These are phyloP conservation scores for Macrocentrus cingulum DNA, from an alignment of 1,140 invertebrate species.

Conservation along the genomic window DNA sequence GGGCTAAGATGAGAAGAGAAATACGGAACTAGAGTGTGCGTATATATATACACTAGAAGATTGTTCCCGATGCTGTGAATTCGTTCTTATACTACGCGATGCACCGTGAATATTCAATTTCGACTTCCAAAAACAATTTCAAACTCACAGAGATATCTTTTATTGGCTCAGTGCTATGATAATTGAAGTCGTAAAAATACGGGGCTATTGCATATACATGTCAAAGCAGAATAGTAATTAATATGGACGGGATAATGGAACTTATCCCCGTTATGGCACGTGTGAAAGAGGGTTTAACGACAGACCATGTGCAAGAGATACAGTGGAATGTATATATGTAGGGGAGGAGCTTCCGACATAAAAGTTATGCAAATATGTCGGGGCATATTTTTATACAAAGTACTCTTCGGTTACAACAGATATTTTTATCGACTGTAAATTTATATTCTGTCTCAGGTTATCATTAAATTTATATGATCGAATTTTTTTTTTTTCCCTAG, in stretches of 20 bases:
- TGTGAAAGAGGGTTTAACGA: conserved; percentile 22
- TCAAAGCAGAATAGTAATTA: conserved; percentile 7
- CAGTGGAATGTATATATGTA: background rate
- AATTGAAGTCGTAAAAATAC: background rate
- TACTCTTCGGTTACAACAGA: conserved; percentile 25
- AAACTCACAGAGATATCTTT: background rate
- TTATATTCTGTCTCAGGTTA: background rate
- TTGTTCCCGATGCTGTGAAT: background rate
- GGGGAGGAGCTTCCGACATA: conserved; percentile 16
- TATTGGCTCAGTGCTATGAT: background rate
- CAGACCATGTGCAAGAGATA: too few relatives aligned
- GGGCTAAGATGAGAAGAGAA: background rate
- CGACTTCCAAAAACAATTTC: conserved; percentile 12
- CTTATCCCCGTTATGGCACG: background rate
- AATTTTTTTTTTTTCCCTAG: background rate
- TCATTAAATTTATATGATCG: conserved; percentile 5
- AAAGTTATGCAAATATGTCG: conserved; percentile 30
- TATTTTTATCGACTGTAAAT: conserved; percentile 31
- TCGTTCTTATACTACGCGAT: conserved; percentile 5
- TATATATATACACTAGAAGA: conserved; percentile 17
- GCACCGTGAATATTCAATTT: conserved; percentile 20
- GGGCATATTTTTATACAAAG: conserved; percentile 28
- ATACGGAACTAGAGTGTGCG: conserved; percentile 20
- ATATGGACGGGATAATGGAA: conserved; percentile 10
- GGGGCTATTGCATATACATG: conserved; percentile 6